Conservation (phyloP, 2,888 invertebrate species). For the Cephus nigrinus region DNA sequence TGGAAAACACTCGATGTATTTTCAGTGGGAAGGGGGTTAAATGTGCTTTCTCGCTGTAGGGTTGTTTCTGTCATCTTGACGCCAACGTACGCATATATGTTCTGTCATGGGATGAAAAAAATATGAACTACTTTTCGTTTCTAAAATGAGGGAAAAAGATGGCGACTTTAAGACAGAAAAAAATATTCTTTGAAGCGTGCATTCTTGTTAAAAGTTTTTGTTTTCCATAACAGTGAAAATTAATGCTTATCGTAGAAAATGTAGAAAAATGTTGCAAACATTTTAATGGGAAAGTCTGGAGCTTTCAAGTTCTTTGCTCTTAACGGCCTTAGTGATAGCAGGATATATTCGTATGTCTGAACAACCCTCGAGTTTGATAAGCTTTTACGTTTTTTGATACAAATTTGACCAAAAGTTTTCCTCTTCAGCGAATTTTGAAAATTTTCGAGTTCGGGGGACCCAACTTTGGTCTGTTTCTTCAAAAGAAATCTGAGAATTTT, state of each 20-base stretch:
- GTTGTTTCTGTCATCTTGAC: not conserved
- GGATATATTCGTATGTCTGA: not conserved
- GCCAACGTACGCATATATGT: no score
- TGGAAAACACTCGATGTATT: not conserved
- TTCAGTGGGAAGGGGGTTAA: not conserved
- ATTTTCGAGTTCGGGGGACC: not conserved
- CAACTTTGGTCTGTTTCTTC: not conserved
- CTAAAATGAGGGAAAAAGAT: no score
- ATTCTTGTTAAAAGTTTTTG: not conserved
- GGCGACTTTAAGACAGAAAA: not conserved
- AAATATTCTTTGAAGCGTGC: not conserved
- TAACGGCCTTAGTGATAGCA: not conserved
- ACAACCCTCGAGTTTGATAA: not conserved
- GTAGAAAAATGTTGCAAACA: not conserved
- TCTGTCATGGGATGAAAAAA: not conserved
- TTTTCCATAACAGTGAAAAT: not conserved
- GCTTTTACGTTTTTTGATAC: not conserved
- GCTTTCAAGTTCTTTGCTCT: not conserved
- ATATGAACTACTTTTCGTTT: no score
- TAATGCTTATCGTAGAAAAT: not conserved
- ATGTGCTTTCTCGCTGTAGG: not conserved
- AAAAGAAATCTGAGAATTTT: not conserved
- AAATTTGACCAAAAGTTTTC: not conserved
- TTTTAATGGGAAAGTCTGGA: not conserved
- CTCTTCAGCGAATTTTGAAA: not conserved